These are phyloP conservation scores for Ips nitidus DNA, from an alignment of 1,140 invertebrate genomes.

Conservation along the genomic window DNA sequence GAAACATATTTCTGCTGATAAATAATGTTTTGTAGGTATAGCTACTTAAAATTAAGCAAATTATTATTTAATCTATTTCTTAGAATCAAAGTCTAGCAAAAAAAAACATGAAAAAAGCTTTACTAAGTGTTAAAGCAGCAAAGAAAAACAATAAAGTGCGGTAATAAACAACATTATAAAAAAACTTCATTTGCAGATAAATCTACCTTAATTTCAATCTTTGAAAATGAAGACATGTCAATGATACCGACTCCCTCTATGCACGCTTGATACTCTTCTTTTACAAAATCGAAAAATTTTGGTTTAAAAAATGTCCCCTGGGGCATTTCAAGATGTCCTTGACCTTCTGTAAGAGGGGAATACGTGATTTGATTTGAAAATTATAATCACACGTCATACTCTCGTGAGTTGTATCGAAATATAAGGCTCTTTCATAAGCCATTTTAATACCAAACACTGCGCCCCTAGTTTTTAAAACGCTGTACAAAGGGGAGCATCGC, in stretches of 20 bases:
- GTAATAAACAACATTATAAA: background rate
- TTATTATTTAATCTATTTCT: no score
- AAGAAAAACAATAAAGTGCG: background rate
- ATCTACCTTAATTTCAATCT: slow-evolving; percentile 73
- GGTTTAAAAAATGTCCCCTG: slow-evolving; percentile 71
- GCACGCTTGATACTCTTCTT: slow-evolving; percentile 77
- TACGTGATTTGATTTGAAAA: background rate
- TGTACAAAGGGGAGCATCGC: slow-evolving; percentile 77
- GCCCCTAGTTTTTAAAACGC: slow-evolving; percentile 70
- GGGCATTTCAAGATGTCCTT: slow-evolving; percentile 57
- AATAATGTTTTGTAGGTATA: no score
- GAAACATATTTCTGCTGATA: no score
- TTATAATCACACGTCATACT: slow-evolving; percentile 38
- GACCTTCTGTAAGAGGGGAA: slow-evolving; percentile 48
- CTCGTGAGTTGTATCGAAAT: slow-evolving; percentile 60
- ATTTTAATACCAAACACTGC: slow-evolving; percentile 83
- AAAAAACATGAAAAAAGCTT: background rate
- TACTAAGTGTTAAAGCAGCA: background rate
- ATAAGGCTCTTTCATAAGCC: slow-evolving; percentile 79
- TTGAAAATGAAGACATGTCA: slow-evolving; percentile 85
- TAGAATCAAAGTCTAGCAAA: background rate
- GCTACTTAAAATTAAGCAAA: no score
- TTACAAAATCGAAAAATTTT: slow-evolving; percentile 73
- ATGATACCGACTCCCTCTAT: slow-evolving; percentile 77
- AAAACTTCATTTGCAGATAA: background rate